These are phyloP conservation scores for Pseudobourletiella spinata DNA, from an alignment of 1,140 invertebrate species.

Conservation along the genomic window DNA sequence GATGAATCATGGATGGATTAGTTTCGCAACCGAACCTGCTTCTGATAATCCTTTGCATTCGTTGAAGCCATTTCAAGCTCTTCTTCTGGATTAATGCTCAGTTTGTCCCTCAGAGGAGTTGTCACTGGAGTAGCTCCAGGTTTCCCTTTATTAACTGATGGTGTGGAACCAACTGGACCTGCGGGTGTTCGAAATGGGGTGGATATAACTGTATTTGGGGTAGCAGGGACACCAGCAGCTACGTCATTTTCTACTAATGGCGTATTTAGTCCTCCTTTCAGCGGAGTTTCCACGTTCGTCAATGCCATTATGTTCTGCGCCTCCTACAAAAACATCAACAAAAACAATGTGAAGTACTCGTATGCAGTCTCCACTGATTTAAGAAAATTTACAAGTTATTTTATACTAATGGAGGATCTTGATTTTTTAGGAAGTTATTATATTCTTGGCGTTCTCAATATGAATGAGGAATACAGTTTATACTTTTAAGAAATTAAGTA, in stretches of 20 bases:
- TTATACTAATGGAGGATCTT: too few relatives aligned
- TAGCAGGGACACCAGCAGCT: conserved; percentile 63
- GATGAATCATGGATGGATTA: background rate
- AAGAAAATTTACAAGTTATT: too few relatives aligned
- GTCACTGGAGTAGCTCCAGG: conserved; percentile 43
- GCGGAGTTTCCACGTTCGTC: conserved; percentile 91
- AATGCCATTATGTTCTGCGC: conserved; percentile 98
- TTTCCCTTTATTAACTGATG: conserved; percentile 43
- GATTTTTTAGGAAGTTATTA: too few relatives aligned
- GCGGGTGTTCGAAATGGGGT: conserved; percentile 68
- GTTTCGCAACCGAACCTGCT: conserved; percentile 46
- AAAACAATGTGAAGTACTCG: too few relatives aligned
- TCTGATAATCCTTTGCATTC: conserved; percentile 52
- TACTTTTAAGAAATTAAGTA: too few relatives aligned
- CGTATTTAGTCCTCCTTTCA: conserved; percentile 93
- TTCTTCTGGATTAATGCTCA: conserved; percentile 90
- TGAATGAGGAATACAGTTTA: too few relatives aligned
- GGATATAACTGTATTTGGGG: conserved; percentile 88
- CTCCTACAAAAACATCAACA: conserved; percentile 63
- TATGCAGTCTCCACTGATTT: too few relatives aligned
- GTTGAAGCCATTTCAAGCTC: conserved; percentile 46
- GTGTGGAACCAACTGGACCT: conserved; percentile 31
- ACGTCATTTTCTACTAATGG: conserved; percentile 78
- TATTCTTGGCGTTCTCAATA: too few relatives aligned
- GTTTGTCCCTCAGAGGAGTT: conserved; percentile 77